Base-by-base conservation (phyloP, 2,888 invertebrate genomes). In the Lampropteryx suffumata region DNA sequence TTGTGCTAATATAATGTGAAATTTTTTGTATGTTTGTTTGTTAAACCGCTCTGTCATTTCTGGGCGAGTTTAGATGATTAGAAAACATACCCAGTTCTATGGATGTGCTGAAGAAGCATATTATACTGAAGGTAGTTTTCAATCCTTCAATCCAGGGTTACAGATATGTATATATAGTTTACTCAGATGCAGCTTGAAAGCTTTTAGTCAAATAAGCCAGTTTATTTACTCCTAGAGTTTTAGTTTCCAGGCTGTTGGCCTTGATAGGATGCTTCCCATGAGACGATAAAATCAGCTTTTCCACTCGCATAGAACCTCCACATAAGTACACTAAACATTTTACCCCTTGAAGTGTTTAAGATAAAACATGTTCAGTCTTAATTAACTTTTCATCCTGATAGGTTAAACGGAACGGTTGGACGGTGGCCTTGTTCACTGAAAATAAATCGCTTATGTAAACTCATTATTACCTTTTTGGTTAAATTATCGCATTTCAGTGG, bases 131-230 rank as follows among this genome's bases (percentile, higher is more conserved):
- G n/a, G n/a, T n/a, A n/a, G n/a, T n/a, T n/a, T n/a, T n/a, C n/a
- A n/a, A n/a, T 17, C 17, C 4, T 17, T 17, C 4, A 3, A 17
- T 17, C 4, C 17, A 17, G 17, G 17, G 2, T 17, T 17, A 17
- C 17, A 17, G 17, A 17, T 17, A 33, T 37, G 37, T 37, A 44
- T 30, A 41, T 45, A 24, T 30, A 35, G 12, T 42, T 26, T 17
- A 17, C 28, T 44, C 26, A 14, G 30, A 35, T 40, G 30, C 48
- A 53, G 12, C n/a, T 32, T 26, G 37, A 24, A 50, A 48, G 61
- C 64, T 65, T 62, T 64, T 62, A 65, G 62, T 60, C 56, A 65
- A 65, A 64, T 64, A 60, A 53, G 50, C 36, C 44, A 30, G 56
- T 40, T 39, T 50, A 4, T 17, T 32, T 52, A 50, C 36, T 50